Evolutionary conservation across 1,140 invertebrate species (phyloP), one percentile per base, ranked within the genome.

Genomic region (Steinernema khuongi): DNA sequence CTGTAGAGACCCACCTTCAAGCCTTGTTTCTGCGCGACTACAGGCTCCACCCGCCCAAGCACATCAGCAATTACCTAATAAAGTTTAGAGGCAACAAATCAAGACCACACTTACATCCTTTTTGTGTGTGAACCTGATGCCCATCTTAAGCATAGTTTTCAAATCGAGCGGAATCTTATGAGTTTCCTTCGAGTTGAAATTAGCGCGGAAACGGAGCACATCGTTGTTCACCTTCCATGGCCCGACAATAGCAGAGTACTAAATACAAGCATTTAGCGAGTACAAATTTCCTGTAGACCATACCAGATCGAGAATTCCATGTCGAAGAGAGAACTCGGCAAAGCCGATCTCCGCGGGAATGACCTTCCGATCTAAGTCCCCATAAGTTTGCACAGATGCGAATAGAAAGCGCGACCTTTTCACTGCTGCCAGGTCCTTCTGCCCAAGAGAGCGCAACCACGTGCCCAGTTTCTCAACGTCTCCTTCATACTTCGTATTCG

Each of bases 371-470:
- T 77, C 75, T 22, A 77, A 33, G 31, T 77, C 73, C 29, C 75
- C 75, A 36, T 76, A 77, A 1, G 75, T 77, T 36, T 77, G 75
- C 0, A 74, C 72, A n/a, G 71, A 74, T 32, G 75, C 75, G 26
- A 77, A 32, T 7, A 77, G 36, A 68, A 76, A 76, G 7, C 75
- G 66, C 60, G 50, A 17, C 19, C 50, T 60, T 22, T 60, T 60
- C 11, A 60, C 22, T 7, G 14, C 50, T 4, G 50, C 19, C 4
- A 60, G 50, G 19, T 60, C 50, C 50, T 60, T 60, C 50, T 60
- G 11, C 4, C 50, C 22, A 2, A 11, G 4, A 2, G 50, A 17
- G 11, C 7, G 11, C 14, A 60, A 22, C 50, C 50, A 60, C 4
- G 4, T 26, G 7, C 14, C 4, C 14, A 60, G 14, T 22, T 60